Base-by-base conservation (phyloP, 2,113 vertebrate species). In the Merops nubicus region DNA sequence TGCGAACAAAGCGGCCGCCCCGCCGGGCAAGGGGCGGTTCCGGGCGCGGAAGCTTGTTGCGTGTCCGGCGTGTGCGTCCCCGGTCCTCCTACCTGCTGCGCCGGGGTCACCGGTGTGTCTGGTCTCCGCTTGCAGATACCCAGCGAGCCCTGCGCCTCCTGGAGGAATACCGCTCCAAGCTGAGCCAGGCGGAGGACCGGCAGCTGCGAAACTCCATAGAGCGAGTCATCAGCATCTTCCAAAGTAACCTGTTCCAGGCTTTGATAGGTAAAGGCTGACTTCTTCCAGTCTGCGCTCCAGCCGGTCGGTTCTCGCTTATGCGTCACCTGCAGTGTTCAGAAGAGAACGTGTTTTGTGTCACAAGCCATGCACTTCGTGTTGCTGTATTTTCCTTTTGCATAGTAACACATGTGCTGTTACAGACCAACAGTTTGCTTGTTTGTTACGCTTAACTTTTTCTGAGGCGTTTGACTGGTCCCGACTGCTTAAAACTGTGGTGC, bases 141-240 rank as follows among this genome's bases (percentile, higher is more conserved):
- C 98, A 99, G 98, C 98, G 99, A 83, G 99, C 99, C 21, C 98
- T 99, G 97, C 94, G 98, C 94, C 99, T 99, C 92, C 98, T 99
- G 98, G 99, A 99, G 98, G 99, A 99, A 43, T 99, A 99, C 97
- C 98, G 99, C 64, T 98, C 98, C 40, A 99, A 98, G 96, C 98
- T 99, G 95, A 98, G 98, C 96, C 99, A 98, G 77, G 97, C 93
- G 82, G 99, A 99, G 97, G 99, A 99, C 95, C 98, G 99, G 88
- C 99, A 99, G 96, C 99, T 99, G 91, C 98, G 99, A 26, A 98
- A 96, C 98, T 99, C 99, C 94, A 98, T 99, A 75, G 99, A 99
- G 98, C 98, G 99, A 48, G 99, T 99, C 97, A 99, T 99, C 96
- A 98, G 98, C 98, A 99, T 99, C 98, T 99, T 99, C 98, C 99